phyloP scores from a whole-genome alignment of 2,888 invertebrate genomes.

The Nycteola revayana region DNA sequence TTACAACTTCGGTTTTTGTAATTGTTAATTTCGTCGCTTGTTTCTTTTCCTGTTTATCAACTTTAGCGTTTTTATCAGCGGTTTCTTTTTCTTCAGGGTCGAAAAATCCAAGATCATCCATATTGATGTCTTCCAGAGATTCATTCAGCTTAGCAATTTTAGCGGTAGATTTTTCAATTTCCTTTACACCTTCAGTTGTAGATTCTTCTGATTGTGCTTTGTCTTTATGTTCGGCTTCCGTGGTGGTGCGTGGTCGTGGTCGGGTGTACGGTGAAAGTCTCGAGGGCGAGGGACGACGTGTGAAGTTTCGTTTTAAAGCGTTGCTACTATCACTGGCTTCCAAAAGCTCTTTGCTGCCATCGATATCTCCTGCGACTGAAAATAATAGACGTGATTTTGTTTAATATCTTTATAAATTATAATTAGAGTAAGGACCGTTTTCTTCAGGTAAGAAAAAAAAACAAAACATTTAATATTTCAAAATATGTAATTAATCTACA shows the following conservation, averaged over 20 bases:
- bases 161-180: slow-evolving; percentile 10
- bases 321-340: slow-evolving; percentile 81
- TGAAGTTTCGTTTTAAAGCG: slow-evolving; percentile 58
- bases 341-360: slow-evolving; percentile 83
- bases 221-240: slow-evolving; percentile 2
- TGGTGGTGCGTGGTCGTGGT: slow-evolving; percentile 8
- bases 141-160: slow-evolving; percentile 25
- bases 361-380: slow-evolving; percentile 69
- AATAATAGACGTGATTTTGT: background rate
- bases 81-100: slow-evolving; percentile 27
- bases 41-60: slow-evolving; percentile 17
- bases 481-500: too few species aligned
- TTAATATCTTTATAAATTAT: too few species aligned
- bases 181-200: slow-evolving; percentile 12
- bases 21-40: background rate
- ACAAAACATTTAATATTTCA: too few species aligned
- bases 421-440: too few species aligned
- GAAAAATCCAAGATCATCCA: slow-evolving; percentile 53
- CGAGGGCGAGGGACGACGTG: slow-evolving; percentile 58
- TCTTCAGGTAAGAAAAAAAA: too few species aligned
- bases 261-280: slow-evolving; percentile 58
- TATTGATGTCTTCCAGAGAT: slow-evolving; percentile 45
- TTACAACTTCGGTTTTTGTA: background rate
- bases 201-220: slow-evolving; percentile 2
- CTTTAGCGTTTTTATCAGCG: background rate